phyloP scores from a whole-genome alignment of 2,888 invertebrate genomes.

The Erebia ligea region DNA sequence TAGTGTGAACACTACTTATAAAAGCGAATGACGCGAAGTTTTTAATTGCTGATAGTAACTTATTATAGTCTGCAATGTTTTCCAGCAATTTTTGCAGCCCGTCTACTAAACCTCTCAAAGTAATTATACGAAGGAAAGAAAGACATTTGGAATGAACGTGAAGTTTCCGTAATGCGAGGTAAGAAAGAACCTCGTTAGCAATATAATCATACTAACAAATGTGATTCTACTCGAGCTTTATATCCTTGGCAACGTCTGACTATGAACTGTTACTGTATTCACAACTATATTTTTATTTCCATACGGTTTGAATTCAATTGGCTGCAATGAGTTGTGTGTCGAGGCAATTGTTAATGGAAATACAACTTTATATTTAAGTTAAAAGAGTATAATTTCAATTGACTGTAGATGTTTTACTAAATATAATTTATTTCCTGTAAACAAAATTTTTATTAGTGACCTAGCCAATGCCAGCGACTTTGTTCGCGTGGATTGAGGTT shows the following conservation, averaged over 20 bases:
- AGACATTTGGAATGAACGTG: constrained; percentile 21
- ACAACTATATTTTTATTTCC: neutral
- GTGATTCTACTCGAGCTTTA: constrained; percentile 25
- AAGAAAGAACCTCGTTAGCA: constrained; percentile 36
- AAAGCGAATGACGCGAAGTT: neutral
- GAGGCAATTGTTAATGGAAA: neutral
- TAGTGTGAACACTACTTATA: too few relatives aligned
- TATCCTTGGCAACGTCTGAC: constrained; percentile 27
- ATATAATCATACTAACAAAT: constrained; percentile 37
- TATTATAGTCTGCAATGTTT: neutral
- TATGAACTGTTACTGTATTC: neutral
- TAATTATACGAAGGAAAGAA: neutral
- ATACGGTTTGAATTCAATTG: neutral
- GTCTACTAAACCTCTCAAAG: neutral
- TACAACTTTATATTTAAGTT: neutral
- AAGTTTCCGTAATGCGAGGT: constrained; percentile 22
- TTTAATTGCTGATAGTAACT: neutral
- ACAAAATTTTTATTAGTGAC: neutral
- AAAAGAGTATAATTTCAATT: neutral
- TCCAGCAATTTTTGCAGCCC: neutral
- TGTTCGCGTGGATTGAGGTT: too few relatives aligned
- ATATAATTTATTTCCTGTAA: neutral
- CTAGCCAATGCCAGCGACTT: too few relatives aligned
- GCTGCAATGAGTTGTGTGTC: neutral
- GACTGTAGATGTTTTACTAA: neutral